These are phyloP conservation scores for Dione juno DNA, from an alignment of 2,888 invertebrate species.

Conservation along the genomic window DNA sequence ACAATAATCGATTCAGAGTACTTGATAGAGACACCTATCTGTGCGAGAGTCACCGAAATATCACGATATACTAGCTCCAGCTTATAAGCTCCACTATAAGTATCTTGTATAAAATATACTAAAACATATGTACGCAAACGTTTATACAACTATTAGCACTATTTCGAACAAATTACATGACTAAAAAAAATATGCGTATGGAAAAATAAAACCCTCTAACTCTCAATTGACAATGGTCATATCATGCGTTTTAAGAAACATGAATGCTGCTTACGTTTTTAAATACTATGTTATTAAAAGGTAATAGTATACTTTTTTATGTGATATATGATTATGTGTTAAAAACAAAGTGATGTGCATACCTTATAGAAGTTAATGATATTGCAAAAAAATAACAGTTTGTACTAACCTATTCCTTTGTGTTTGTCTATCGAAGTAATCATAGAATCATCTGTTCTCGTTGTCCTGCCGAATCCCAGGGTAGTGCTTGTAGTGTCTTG, in stretches of 20 bases:
- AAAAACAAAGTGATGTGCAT: too few species aligned
- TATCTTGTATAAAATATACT: background rate
- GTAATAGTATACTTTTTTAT: too few species aligned
- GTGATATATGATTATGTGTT: too few species aligned
- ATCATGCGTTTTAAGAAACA: background rate
- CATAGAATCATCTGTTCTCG: constrained; percentile 74
- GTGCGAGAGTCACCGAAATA: constrained; percentile 14
- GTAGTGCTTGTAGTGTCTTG: constrained; percentile 66
- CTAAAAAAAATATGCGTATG: background rate
- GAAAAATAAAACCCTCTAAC: background rate
- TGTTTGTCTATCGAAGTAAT: constrained; percentile 74
- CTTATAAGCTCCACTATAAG: constrained; percentile 31
- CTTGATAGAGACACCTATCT: constrained; percentile 28
- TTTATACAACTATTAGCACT: background rate
- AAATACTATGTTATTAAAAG: too few species aligned
- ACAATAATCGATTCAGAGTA: constrained; percentile 46
- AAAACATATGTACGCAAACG: background rate
- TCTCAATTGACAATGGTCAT: too few species aligned
- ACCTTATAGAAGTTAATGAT: too few species aligned
- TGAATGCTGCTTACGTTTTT: too few species aligned
- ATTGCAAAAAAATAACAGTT: too few species aligned
- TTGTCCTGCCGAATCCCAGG: constrained; percentile 69
- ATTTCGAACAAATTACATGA: too few species aligned
- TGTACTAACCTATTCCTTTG: constrained; percentile 71
- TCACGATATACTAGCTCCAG: constrained; percentile 31